Evolutionary conservation across 2,888 invertebrate species (phyloP), one percentile per base, ranked within the genome.

Genomic region (Nebria salina): DNA sequence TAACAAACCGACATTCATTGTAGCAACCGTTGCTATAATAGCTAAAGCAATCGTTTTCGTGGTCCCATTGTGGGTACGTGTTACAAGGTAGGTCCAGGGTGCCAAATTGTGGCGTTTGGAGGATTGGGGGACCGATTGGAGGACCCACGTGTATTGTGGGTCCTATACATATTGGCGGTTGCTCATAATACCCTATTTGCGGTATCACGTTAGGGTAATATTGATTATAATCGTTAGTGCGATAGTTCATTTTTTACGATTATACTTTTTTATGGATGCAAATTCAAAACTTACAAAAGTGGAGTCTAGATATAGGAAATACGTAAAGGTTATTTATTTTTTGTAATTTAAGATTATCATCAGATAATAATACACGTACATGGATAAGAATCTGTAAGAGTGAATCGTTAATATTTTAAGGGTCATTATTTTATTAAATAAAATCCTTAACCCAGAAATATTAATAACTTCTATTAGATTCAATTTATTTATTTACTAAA

Each of bases 1-100:
- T 90, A 0, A 93, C 92, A 85, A 92, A 94, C 85, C 93, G 93
- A 83, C 94, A 94, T 0, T 93, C 90, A 84, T 92, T 92, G 82
- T 88, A 89, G 80, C 88, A 87, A 1, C 89, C 89, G 83, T 89
- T 87, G 0, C 91, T 91, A 82, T 91, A 91, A 84, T 93, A 93
- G 85, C 93, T 93, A 85, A 91, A 94, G 86, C 94, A 94, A 86
- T 91, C 91, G 74, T 76, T 81, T 9, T 90, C 90, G 86, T 94
- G 94, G 85, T 93, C 91, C 93, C 93, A 94, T 75, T 91, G 90
- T 66, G 87, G 87, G 86, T 86, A 86, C 13, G 88, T 87, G 78
- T 88, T 89, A 84, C 93, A 93, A 0, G 93, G 93, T 81, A 88
- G 73, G 43, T 80, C 81, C 34, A 82, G 70, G 68, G n/a, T 54